Base-by-base conservation (phyloP, 2,797 vertebrate species). In the Macroramphosus scolopax region DNA sequence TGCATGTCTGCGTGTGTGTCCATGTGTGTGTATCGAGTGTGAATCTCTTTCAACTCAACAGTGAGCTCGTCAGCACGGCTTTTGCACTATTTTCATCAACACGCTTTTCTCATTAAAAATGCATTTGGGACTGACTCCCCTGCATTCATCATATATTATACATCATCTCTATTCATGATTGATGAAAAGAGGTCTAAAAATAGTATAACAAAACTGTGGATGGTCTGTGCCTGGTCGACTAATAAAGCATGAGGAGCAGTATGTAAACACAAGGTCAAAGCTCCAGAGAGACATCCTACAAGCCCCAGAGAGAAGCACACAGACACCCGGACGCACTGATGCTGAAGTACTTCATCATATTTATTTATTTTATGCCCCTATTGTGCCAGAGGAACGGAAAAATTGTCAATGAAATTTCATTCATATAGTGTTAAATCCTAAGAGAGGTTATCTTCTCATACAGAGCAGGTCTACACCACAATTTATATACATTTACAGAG, bases 71-170 rank as follows among this genome's bases (percentile, higher is more conserved):
- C 43, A 34, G 30, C 24, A 42, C 36, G 44, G 45, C 46, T 69
- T 57, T 67, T 44, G 33, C 51, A 63, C 65, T 66, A 52, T 73
- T 81, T 66, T 77, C 66, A 69, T 72, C 54, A 69, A 69, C 38
- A 39, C 8, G n/a, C 65, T 69, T 70, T 68, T 59, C 57, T 75
- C 74, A 85, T 86, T 78, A 86, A 87, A 85, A 72, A 87, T 83
- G 63, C 63, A 88, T 85, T 80, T 73, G 72, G 71, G 68, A 82
- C 74, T 42, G 68, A 81, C 77, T 80, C 73, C 72, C 71, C 80
- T 80, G 77, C 79, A 77, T 82, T 80, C 60, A 26, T 81, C 77
- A 85, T 86, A 62, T 82, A 87, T 87, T 85, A 89, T 85, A 87
- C 75, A 87, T 84, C 65, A 72, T 54, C 52, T 62, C 59, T 61